Evolutionary conservation across 2,888 invertebrate genomes (phyloP), one percentile per base, ranked within the genome.

Genomic region (Escarpia spicata): DNA sequence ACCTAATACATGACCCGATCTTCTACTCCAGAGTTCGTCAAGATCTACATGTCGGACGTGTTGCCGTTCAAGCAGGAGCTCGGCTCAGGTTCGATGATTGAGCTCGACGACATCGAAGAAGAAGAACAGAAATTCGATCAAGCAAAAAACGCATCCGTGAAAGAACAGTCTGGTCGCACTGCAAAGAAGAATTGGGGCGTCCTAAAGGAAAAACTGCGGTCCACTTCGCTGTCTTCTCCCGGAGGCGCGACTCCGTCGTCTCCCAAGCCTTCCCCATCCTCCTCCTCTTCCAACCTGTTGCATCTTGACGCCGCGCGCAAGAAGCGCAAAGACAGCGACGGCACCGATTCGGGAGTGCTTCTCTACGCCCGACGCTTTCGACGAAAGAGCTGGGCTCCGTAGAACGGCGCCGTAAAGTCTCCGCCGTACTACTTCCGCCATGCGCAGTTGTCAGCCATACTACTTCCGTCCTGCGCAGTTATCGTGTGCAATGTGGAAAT

Each of bases 11-110:
- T n/a, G n/a, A 19, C n/a, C 6, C 26, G 9, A 60, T 92, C 31
- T 91, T 90, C 31, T 37, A 1, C 92, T 92, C 26, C 92, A 93
- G 93, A 93, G 90, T 93, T 93, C 91, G 93, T 93, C 19, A 93
- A 92, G 92, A 93, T 93, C 45, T 93, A 92, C 92, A 93, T 93
- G 92, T 91, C 90, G n/a, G 92, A 93, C 89, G 44, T 92, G 91
- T 92, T 93, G 44, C 93, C 93, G 0, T 93, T 92, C 90, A 93
- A 92, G 2, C 44, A 43, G 43, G 91, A 91, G 37, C 44, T 91
- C 43, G n/a, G 44, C 91, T 44, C 43, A 31, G 44, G 91, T 15
- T 6, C 43, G 37, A 91, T 91, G 91, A 44, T 91, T 19, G 43
- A 91, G 91, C 19, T 19, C 43, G 91, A 91, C 37, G 44, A 19